Evolutionary conservation across 1,140 invertebrate species (phyloP).

Genomic region (Leucophenga varia): DNA sequence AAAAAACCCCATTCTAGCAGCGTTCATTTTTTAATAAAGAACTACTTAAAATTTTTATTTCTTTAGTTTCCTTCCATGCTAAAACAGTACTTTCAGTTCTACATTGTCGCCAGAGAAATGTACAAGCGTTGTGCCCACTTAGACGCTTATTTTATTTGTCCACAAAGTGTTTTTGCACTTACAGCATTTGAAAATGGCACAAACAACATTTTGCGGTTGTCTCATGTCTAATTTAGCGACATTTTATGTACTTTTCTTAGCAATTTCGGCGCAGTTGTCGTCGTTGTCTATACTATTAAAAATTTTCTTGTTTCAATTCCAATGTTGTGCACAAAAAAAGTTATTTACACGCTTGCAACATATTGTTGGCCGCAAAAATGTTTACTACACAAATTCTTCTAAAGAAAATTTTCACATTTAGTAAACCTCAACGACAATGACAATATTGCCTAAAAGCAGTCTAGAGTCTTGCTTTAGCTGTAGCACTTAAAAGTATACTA

Average conservation of each 20-base stretch:
- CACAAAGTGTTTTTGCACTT: neutral
- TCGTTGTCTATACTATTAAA: neutral
- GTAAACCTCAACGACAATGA: no score
- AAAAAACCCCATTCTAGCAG: no score
- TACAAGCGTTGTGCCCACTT: no score
- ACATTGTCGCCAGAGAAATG: no score
- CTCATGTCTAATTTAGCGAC: conserved; percentile 11
- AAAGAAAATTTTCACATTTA: no score
- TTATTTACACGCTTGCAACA: neutral
- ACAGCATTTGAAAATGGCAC: neutral
- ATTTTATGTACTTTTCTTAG: conserved; percentile 6
- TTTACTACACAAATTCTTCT: neutral
- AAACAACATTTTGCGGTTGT: conserved; percentile 5
- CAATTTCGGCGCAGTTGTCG: neutral
- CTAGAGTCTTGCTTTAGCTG: no score
- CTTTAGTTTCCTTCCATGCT: no score
- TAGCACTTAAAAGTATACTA: no score
- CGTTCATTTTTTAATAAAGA: no score
- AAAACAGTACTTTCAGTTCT: no score
- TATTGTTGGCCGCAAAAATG: conserved; percentile 13
- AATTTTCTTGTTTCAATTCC: neutral
- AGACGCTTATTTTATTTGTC: neutral
- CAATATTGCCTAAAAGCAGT: no score
- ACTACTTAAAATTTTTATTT: no score
- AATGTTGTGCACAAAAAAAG: neutral